Evolutionary conservation across 2,888 invertebrate species (phyloP).

Genomic region (Aricia artaxerxes): DNA sequence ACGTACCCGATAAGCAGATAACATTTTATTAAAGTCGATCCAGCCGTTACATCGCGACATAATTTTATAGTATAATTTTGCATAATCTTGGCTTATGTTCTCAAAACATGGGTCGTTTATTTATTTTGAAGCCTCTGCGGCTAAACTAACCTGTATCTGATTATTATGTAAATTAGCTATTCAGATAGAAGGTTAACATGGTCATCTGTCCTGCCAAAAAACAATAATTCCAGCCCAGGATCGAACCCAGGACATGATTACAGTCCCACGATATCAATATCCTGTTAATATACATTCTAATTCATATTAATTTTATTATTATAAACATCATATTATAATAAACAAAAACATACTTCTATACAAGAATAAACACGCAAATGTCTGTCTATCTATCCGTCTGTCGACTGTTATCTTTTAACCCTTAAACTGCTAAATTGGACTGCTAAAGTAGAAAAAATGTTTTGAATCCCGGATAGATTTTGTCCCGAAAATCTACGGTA

Average conservation of each 20-base stretch:
- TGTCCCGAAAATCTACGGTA: too few relatives aligned
- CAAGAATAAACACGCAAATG: too few relatives aligned
- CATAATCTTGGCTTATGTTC: not conserved
- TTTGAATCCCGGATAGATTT: too few relatives aligned
- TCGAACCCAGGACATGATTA: conserved; percentile 14
- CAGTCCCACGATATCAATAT: conserved; percentile 16
- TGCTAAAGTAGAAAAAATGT: too few relatives aligned
- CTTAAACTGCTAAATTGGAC: too few relatives aligned
- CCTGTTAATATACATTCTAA: not conserved
- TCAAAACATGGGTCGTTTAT: not conserved
- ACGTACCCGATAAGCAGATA: too few relatives aligned
- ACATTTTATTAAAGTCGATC: too few relatives aligned
- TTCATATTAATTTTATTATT: not conserved
- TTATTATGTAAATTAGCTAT: conserved; percentile 69
- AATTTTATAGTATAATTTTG: too few relatives aligned
- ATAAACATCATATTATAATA: not conserved
- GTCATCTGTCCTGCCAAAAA: conserved; percentile 62
- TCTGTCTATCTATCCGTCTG: too few relatives aligned
- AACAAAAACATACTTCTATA: too few relatives aligned
- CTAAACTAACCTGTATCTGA: conserved; percentile 47
- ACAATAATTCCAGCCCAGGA: conserved; percentile 29
- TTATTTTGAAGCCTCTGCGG: conserved; percentile 41
- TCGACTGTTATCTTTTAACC: too few relatives aligned
- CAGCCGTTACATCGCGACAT: too few relatives aligned
- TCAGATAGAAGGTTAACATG: conserved; percentile 55